Evolutionary conservation across 1,140 invertebrate species (phyloP), one percentile per base, ranked within the genome.

Genomic region (Agrypnia vestita): DNA sequence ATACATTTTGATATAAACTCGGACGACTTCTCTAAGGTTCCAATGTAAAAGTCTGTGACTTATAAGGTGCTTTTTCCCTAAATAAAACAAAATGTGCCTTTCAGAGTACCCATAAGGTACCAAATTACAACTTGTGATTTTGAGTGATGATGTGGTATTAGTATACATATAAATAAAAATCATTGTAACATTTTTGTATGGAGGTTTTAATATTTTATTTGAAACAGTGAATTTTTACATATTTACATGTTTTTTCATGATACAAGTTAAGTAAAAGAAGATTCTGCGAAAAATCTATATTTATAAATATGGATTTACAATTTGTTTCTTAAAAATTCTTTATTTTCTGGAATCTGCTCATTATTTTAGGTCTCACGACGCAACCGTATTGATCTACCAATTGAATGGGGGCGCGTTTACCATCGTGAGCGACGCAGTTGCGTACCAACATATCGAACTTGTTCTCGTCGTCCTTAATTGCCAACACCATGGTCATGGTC

Each of bases 401-500:
- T 88, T 97, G 96, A 76, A 98, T 97, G 0, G 96, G 96, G 15
- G 96, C 95, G 64, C 96, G 91, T 87, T 97, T 97, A 19, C 97
- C 97, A 85, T 98, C 97, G 81, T 98, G 96, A 74, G 97, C 97
- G 7, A 98, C 96, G 86, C 96, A 98, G 88, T 98, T 98, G 46
- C 96, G 90, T 0, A 98, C 96, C 80, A 98, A 87, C 96, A 98
- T 97, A 83, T 98, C 97, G 85, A 98, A 98, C 89, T 97, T 98
- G 84, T 96, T 97, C 88, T 98, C 97, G 80, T 97, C 96, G 84
- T 98, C 97, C 87, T 98, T 97, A 83, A 98, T 98, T 17, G 96
- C 97, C 62, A 98, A 87, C 0, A 97, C 96, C 96, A 98, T 97
- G 0, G 96, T 98, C 96, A 98, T 97, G 0, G 96, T 98, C 86